These are phyloP conservation scores for Python bivittatus DNA, from an alignment of 2,113 vertebrate species.

Conservation along the genomic window DNA sequence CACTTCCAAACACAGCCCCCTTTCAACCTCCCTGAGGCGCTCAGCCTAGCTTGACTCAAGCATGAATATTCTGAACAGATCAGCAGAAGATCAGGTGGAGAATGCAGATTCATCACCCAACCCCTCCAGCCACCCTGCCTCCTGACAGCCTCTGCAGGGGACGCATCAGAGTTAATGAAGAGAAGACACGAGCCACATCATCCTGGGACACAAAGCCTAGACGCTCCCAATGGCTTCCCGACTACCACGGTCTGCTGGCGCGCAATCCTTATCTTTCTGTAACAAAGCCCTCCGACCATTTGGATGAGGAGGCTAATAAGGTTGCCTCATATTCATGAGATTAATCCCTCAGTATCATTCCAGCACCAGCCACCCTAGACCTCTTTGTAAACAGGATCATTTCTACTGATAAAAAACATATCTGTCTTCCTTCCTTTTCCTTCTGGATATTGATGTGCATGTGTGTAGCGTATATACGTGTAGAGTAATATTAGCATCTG, in stretches of 20 bases:
- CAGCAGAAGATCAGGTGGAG: conserved; percentile 19
- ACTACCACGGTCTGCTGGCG: not conserved
- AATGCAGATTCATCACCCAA: not conserved
- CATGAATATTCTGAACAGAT: not conserved
- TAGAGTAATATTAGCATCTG: not conserved
- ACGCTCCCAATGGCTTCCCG: conserved; percentile 5
- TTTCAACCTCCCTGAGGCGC: not conserved
- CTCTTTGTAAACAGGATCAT: conserved; percentile 13
- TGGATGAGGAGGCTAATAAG: conserved; percentile 20
- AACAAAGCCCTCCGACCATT: not conserved
- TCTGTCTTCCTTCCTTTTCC: not conserved
- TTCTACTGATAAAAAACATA: not conserved
- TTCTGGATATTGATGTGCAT: not conserved
- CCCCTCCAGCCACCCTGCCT: not conserved
- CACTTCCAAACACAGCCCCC: not conserved
- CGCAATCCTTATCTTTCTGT: not conserved
- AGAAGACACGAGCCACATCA: not conserved
- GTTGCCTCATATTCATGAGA: conserved; percentile 6
- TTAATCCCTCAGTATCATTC: conserved; percentile 10
- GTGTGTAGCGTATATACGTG: not conserved
- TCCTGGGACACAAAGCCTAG: not conserved
- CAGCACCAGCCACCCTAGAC: not conserved
- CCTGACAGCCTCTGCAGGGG: not conserved
- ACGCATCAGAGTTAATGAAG: not conserved
- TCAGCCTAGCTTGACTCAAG: not conserved